Percentiles rank a stretch among this genome's conserved stretches.
phyloP scores from a whole-genome alignment of 2,797 vertebrate genomes.

The Labeo calbasu region DNA sequence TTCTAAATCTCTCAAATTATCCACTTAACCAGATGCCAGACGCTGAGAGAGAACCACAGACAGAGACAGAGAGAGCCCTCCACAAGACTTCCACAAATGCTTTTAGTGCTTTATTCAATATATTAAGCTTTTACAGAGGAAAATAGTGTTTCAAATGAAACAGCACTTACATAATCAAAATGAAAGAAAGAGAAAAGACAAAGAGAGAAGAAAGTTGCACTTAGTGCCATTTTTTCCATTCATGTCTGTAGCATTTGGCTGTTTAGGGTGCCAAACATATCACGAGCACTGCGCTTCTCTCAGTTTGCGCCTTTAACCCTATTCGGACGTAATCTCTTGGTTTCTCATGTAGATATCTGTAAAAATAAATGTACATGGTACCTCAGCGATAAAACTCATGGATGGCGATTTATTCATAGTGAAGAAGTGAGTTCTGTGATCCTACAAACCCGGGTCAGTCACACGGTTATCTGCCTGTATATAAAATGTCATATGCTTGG shows the following conservation, averaged over 20 bases:
- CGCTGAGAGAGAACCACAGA: slow-evolving; percentile 47
- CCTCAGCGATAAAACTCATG: no score
- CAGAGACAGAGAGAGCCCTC: slow-evolving; percentile 73
- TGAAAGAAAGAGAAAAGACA: neutral
- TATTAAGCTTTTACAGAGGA: slow-evolving; percentile 79
- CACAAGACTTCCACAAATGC: slow-evolving; percentile 69
- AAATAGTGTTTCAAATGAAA: slow-evolving; percentile 69
- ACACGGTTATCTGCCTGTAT: no score
- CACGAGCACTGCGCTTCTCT: neutral
- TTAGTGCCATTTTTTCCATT: neutral
- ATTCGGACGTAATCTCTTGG: no score
- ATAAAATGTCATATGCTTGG: no score
- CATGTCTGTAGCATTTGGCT: neutral
- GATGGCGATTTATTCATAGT: no score
- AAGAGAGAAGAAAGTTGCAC: neutral
- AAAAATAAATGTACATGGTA: no score
- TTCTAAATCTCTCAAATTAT: neutral
- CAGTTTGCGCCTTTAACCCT: neutral
- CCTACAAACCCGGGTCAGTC: no score
- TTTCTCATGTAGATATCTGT: no score
- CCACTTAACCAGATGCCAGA: slow-evolving; percentile 29
- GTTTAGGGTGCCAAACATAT: neutral
- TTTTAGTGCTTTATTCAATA: slow-evolving; percentile 84
- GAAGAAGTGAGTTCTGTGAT: no score
- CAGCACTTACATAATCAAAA: slow-evolving; percentile 67